Evolutionary conservation across 2,113 vertebrate species (phyloP).

Genomic region (Pteropus alecto): DNA sequence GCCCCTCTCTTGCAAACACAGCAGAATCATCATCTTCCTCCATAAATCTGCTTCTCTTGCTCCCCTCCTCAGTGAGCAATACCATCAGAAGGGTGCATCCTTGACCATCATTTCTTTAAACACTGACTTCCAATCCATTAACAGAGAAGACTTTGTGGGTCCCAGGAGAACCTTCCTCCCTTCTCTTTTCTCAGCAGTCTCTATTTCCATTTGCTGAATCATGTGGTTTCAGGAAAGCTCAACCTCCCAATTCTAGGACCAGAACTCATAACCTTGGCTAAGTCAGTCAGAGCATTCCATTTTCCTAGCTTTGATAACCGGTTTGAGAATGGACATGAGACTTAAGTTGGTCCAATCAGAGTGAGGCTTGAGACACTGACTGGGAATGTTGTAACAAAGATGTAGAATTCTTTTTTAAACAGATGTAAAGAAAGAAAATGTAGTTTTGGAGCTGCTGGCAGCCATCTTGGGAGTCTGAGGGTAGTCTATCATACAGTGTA

Average conservation of each 20-base stretch:
- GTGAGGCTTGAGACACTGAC: not conserved
- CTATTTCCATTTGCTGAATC: not conserved
- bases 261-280: not conserved
- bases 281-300: not conserved
- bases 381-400: not conserved
- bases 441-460: not conserved
- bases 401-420: not conserved
- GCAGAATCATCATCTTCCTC: not conserved
- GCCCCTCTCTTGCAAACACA: not conserved
- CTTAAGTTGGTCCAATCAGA: not conserved
- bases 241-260: not conserved
- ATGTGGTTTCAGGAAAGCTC: not conserved
- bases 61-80: not conserved
- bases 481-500: not conserved
- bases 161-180: not conserved
- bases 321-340: not conserved
- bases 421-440: not conserved
- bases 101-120: not conserved
- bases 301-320: not conserved
- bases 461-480: not conserved
- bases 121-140: not conserved
- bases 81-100: not conserved
- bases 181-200: not conserved
- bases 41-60: not conserved
- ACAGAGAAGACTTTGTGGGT: not conserved